Conservation (phyloP, 2,888 invertebrate species). For the Melanophora roralis region DNA sequence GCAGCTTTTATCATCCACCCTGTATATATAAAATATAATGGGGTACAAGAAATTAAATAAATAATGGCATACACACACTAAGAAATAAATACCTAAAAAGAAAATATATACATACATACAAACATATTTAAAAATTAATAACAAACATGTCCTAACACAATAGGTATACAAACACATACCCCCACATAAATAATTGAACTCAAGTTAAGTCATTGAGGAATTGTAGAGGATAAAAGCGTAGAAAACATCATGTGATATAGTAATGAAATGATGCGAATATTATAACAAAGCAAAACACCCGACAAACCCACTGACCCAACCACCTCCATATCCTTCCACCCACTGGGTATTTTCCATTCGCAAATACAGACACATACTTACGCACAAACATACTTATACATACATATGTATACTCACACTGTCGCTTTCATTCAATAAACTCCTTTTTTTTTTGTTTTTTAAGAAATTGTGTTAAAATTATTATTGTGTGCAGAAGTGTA, state of each 20-base stretch:
- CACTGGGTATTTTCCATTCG: background rate
- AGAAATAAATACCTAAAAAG: background rate
- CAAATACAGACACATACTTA: background rate
- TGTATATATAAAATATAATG: too few species aligned
- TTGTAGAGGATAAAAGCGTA: background rate
- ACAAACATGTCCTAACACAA: too few species aligned
- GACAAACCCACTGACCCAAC: background rate
- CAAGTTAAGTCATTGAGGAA: background rate
- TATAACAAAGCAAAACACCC: slow-evolving; percentile 45
- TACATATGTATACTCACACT: background rate
- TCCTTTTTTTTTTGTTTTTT: background rate
- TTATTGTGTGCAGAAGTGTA: slow-evolving; percentile 44
- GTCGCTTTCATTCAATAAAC: background rate
- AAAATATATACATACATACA: background rate
- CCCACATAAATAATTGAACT: background rate
- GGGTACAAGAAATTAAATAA: background rate
- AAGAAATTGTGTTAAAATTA: slow-evolving; percentile 24
- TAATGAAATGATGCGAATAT: slow-evolving; percentile 53
- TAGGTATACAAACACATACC: too few species aligned
- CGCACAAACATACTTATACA: background rate
- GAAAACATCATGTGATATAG: slow-evolving; percentile 39
- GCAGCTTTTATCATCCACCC: too few species aligned
- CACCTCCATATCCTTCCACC: background rate
- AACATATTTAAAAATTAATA: background rate
- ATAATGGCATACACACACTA: background rate